These are phyloP conservation scores for Alethe castanea DNA, from an alignment of 2,113 vertebrate genomes.

Conservation along the genomic window DNA sequence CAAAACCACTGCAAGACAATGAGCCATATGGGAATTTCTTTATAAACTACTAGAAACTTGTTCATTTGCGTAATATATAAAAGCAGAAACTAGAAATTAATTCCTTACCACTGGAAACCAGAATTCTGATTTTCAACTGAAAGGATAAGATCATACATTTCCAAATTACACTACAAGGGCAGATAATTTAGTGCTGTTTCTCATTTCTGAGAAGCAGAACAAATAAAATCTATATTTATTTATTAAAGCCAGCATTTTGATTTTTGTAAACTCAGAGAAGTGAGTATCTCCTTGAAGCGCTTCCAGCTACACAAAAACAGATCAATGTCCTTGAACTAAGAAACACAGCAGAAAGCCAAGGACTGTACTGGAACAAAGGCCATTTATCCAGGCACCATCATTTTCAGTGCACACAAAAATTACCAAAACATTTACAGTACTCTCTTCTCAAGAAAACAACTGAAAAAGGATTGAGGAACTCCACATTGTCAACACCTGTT, in stretches of 20 bases:
- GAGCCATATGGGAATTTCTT: background rate
- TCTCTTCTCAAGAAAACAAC: background rate
- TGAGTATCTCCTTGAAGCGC: background rate
- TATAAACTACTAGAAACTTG: background rate
- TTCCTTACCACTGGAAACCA: background rate
- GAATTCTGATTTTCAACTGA: background rate
- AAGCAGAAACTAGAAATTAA: background rate
- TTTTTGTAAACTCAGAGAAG: background rate
- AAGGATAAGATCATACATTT: background rate
- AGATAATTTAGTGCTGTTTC: background rate
- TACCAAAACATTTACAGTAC: background rate
- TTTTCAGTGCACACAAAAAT: background rate
- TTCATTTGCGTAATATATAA: background rate
- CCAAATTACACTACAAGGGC: background rate
- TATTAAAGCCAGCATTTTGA: background rate
- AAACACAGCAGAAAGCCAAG: conserved; percentile 18
- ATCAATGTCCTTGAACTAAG: background rate
- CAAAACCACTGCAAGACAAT: background rate
- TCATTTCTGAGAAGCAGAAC: background rate
- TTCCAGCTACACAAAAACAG: background rate
- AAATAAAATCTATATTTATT: background rate
- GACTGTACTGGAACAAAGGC: background rate
- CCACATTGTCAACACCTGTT: background rate
- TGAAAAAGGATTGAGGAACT: background rate
- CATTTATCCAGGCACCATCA: background rate